A percentile compares a stretch with the other conserved stretches of the same genome.
phyloP scores from a whole-genome alignment of 2,797 vertebrate species.

The Champsocephalus gunnari region DNA sequence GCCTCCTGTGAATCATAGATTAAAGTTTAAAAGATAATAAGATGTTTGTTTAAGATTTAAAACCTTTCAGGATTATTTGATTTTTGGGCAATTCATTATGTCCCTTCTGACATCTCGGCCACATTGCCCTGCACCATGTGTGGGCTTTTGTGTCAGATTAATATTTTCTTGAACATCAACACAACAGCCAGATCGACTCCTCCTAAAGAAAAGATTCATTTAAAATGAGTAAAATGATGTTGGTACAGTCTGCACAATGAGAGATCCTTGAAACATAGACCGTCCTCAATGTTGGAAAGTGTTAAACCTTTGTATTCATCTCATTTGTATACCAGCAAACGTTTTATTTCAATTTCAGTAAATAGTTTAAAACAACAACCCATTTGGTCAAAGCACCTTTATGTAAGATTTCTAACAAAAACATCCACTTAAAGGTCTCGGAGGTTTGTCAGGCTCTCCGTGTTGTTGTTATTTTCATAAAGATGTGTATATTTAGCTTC shows the following conservation, averaged over 20 bases:
- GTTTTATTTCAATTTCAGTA: not conserved
- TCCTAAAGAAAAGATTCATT: not conserved
- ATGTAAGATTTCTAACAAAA: slow-evolving; percentile 4
- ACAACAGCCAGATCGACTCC: not conserved
- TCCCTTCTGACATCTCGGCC: slow-evolving; percentile 14
- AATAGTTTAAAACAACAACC: not conserved
- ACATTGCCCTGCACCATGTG: slow-evolving; percentile 8
- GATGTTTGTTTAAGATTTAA: slow-evolving; percentile 1
- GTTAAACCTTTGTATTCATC: not conserved
- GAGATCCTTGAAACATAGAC: not conserved
- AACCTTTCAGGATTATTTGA: slow-evolving; percentile 8
- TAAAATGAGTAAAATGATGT: no score
- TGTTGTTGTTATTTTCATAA: not conserved
- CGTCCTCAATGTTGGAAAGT: not conserved
- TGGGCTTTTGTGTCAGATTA: slow-evolving; percentile 2
- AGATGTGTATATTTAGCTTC: slow-evolving; percentile 13
- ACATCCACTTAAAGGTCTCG: not conserved
- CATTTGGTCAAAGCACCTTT: not conserved
- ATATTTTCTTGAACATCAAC: slow-evolving; percentile 21
- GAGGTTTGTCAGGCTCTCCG: slow-evolving; percentile 1
- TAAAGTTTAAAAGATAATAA: slow-evolving; percentile 29
- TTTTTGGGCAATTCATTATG: slow-evolving; percentile 14
- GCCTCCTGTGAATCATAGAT: slow-evolving; percentile 12
- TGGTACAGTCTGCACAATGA: slow-evolving; percentile 11
- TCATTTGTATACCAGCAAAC: slow-evolving; percentile 1